phyloP scores from a whole-genome alignment of 2,888 invertebrate genomes.

The Heliconius ismenius region DNA sequence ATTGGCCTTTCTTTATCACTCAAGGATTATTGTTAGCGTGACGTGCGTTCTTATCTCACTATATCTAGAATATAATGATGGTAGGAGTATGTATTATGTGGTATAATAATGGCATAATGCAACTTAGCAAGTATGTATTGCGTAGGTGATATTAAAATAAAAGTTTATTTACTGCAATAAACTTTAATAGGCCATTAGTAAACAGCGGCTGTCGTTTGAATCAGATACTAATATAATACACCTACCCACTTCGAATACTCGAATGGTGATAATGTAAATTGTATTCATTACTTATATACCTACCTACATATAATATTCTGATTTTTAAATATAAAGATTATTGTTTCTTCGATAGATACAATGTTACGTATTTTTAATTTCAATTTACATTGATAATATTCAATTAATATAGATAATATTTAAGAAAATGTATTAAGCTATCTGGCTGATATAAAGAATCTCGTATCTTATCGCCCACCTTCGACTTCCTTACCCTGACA shows the following conservation, averaged over 20 bases:
- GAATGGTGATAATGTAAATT: background rate
- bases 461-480: background rate
- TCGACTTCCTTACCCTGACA: slow-evolving; percentile 17
- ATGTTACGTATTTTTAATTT: background rate
- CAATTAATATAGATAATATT: slow-evolving; percentile 11
- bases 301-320: background rate
- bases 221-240: background rate
- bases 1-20: background rate
- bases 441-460: slow-evolving; percentile 7
- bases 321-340: background rate
- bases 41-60: background rate
- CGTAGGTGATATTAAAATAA: background rate
- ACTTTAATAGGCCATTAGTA: background rate
- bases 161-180: background rate
- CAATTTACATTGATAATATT: background rate
- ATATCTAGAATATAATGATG: background rate
- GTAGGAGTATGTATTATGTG: background rate
- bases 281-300: background rate
- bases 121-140: background rate
- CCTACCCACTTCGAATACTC: background rate
- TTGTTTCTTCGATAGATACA: background rate
- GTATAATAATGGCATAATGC: background rate
- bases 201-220: background rate
- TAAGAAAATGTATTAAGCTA: slow-evolving; percentile 12
- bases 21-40: background rate